A percentile compares a stretch with the other conserved stretches of the same genome.
phyloP scores from a whole-genome alignment of 1,140 invertebrate genomes.

The Heliconius hewitsoni region DNA sequence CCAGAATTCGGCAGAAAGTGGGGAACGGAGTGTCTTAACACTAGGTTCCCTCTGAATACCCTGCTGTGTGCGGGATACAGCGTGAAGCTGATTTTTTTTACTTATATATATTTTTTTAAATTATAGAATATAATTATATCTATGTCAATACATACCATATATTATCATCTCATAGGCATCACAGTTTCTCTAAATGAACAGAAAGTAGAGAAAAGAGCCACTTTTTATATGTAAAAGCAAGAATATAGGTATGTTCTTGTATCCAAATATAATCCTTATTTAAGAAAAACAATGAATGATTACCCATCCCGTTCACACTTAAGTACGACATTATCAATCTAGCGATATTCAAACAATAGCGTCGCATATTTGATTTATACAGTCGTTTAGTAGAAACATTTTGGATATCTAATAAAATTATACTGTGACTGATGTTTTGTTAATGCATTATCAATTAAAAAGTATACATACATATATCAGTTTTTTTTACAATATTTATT shows the following conservation, averaged over 20 bases:
- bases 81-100: too few species aligned
- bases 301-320: constrained; percentile 78
- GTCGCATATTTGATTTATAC: constrained; percentile 81
- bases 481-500: too few species aligned
- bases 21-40: too few species aligned
- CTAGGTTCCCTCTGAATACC: too few species aligned
- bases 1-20: too few species aligned
- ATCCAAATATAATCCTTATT: background rate
- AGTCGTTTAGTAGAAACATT: constrained; percentile 81
- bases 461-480: background rate
- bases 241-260: background rate
- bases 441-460: constrained; percentile 52
- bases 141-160: too few species aligned
- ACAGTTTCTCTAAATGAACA: too few species aligned
- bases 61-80: too few species aligned
- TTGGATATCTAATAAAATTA: constrained; percentile 67
- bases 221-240: background rate
- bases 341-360: constrained; percentile 80
- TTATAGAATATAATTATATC: too few species aligned
- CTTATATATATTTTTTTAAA: too few species aligned
- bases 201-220: background rate
- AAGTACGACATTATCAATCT: constrained; percentile 80
- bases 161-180: too few species aligned
- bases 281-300: constrained; percentile 48
- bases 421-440: constrained; percentile 60